phyloP scores from a whole-genome alignment of 2,888 invertebrate genomes.

The Diadromus collaris region DNA sequence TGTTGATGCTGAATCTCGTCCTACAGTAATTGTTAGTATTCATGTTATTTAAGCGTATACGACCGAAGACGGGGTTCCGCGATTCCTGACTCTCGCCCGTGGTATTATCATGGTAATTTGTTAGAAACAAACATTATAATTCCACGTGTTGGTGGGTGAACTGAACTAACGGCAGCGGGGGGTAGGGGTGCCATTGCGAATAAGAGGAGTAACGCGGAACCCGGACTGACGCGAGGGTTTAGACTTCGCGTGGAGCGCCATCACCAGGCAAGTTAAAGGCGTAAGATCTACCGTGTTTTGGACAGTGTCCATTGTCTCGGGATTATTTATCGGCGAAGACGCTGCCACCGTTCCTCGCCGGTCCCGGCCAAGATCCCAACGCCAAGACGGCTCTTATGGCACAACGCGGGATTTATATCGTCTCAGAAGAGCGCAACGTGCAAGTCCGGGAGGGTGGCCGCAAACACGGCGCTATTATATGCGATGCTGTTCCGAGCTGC shows the following conservation, averaged over 20 bases:
- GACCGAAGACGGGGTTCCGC: slow-evolving; percentile 74
- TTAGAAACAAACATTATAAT: slow-evolving; percentile 80
- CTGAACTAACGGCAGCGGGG: slow-evolving; percentile 55
- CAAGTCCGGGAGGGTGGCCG: slow-evolving; percentile 39
- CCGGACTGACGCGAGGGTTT: slow-evolving; percentile 65
- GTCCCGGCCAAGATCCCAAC: slow-evolving; percentile 48
- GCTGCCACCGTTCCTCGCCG: slow-evolving; percentile 30
- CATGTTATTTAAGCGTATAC: slow-evolving; percentile 75
- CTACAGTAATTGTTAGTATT: slow-evolving; percentile 47
- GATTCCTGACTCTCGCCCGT: slow-evolving; percentile 59
- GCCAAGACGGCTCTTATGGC: slow-evolving; percentile 62
- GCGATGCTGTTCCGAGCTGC: slow-evolving; percentile 43
- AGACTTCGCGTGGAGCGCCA: slow-evolving; percentile 66
- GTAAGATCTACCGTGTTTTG: slow-evolving; percentile 79
- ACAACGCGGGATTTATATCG: slow-evolving; percentile 69
- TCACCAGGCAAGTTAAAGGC: slow-evolving; percentile 76
- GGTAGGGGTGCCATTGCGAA: slow-evolving; percentile 37
- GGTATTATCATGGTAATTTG: slow-evolving; percentile 80
- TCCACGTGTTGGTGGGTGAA: slow-evolving; percentile 66
- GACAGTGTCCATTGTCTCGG: slow-evolving; percentile 80
- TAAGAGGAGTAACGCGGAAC: slow-evolving; percentile 45
- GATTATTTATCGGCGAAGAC: slow-evolving; percentile 78
- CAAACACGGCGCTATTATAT: slow-evolving; percentile 51
- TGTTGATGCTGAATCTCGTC: slow-evolving; percentile 43
- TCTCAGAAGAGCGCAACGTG: slow-evolving; percentile 61